Evolutionary conservation across 2,888 invertebrate genomes (phyloP).

Genomic region (Rhingia rostrata): DNA sequence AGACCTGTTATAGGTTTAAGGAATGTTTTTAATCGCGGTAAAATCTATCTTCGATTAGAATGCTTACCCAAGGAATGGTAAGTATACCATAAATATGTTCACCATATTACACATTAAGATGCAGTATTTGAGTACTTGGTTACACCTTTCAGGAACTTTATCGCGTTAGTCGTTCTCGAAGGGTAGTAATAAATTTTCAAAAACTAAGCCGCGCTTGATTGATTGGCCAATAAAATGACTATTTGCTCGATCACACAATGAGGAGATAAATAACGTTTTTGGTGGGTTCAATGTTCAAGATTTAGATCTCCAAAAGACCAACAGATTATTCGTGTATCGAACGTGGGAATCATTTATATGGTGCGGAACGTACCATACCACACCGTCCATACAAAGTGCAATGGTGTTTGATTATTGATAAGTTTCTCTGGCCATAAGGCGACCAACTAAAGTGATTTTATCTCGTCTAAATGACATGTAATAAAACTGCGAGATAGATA

Average conservation of each 20-base stretch:
- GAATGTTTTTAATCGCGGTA: slow-evolving; percentile 38
- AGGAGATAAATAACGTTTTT: slow-evolving; percentile 33
- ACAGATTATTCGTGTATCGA: slow-evolving; percentile 34
- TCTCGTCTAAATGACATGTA: slow-evolving; percentile 60
- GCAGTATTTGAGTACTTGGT: neutral
- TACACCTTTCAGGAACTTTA: slow-evolving; percentile 15
- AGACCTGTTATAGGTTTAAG: neutral
- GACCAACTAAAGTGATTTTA: slow-evolving; percentile 25
- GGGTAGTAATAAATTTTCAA: neutral
- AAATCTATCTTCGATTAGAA: slow-evolving; percentile 30
- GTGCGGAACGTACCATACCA: too few relatives aligned
- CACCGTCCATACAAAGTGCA: slow-evolving; percentile 17
- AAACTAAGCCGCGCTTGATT: slow-evolving; percentile 46
- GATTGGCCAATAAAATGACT: slow-evolving; percentile 59
- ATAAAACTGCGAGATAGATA: slow-evolving; percentile 62
- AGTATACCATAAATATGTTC: slow-evolving; percentile 31
- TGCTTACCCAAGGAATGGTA: slow-evolving; percentile 11
- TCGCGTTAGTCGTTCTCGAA: neutral
- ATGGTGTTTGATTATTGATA: slow-evolving; percentile 69
- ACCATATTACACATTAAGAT: neutral
- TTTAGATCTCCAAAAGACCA: slow-evolving; percentile 15
- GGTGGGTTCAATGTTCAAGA: neutral
- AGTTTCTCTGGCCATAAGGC: slow-evolving; percentile 33
- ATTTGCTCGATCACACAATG: slow-evolving; percentile 27
- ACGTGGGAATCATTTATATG: slow-evolving; percentile 70